Evolutionary conservation across 1,140 invertebrate species (phyloP), one percentile per base, ranked within the genome.

Genomic region (Drosophila navojoa): DNA sequence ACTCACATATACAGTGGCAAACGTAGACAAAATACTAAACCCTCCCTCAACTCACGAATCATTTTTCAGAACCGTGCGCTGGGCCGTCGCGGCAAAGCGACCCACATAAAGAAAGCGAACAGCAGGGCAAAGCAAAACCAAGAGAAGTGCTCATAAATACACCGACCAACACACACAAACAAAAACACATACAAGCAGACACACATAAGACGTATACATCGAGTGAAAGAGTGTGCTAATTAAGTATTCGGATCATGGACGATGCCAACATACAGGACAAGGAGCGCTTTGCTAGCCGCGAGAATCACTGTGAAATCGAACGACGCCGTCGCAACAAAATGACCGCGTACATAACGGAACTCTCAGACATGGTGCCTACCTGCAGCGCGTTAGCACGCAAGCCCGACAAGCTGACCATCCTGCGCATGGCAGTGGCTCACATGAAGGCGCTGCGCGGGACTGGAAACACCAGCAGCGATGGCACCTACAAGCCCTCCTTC

Each of bases 251-350:
- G 76, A 82, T 77, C 90, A 96, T 97, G 95, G 97, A 98, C 92
- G 97, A 98, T 93, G 97, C 98, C 82, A 97, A 95, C 93, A 95
- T 97, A 93, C 97, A 97, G 94, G 98, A 98, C 92, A 98, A 98
- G 93, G 98, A 99, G 92, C 95, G 97, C 85, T 98, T 98, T 94
- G 97, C 97, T 75, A 95, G 96, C 93, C 96, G 98, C 92, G 99
- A 99, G 94, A 99, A 99, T 93, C 99, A 99, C 94, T 99, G 98
- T 94, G 99, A 99, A 93, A 99, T 99, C 92, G 99, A 99, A 93
- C 94, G 99, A 77, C 94, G 99, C 69, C 94, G 99, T 77, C 95
- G 99, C 67, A 99, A 99, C 94, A 99, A 99, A 95, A 99, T 99
- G 99, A 99, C 99, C 67, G 97, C 98, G 68, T 99, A 99, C 93